Conservation (phyloP, 1,140 invertebrate genomes). For the Rhyzopertha dominica region DNA sequence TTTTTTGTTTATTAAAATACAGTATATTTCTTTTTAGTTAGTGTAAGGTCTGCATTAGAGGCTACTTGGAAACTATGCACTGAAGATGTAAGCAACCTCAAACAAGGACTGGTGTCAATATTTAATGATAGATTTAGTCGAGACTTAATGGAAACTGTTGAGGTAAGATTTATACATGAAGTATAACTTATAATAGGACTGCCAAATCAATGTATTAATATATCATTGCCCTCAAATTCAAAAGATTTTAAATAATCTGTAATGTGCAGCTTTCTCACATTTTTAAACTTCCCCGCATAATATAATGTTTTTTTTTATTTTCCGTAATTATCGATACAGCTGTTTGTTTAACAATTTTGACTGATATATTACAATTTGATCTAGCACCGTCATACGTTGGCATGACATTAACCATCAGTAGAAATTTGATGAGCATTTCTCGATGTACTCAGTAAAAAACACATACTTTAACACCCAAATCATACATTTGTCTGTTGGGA, state of each 20-base stretch:
- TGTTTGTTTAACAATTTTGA: constrained; percentile 7
- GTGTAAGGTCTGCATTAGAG: constrained; percentile 43
- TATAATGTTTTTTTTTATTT: background rate
- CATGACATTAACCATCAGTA: too few species aligned
- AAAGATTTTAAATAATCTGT: background rate
- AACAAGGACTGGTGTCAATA: constrained; percentile 60
- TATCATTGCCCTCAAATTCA: background rate
- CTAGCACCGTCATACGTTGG: background rate
- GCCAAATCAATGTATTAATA: constrained; percentile 25
- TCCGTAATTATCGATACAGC: background rate
- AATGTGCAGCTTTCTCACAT: background rate
- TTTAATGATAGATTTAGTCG: constrained; percentile 77
- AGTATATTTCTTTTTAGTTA: constrained; percentile 31
- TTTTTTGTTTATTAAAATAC: too few species aligned
- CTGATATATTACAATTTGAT: background rate
- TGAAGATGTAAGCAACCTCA: constrained; percentile 59
- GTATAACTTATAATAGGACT: background rate
- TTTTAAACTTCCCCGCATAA: background rate
- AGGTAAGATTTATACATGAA: constrained; percentile 46
- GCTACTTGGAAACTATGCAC: constrained; percentile 55
- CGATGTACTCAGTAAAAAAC: too few species aligned
- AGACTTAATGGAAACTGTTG: constrained; percentile 66
- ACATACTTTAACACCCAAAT: too few species aligned
- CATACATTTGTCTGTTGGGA: too few species aligned
- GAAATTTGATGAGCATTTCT: too few species aligned